phyloP scores from a whole-genome alignment of 2,113 vertebrate species.

The Regulus satrapa region DNA sequence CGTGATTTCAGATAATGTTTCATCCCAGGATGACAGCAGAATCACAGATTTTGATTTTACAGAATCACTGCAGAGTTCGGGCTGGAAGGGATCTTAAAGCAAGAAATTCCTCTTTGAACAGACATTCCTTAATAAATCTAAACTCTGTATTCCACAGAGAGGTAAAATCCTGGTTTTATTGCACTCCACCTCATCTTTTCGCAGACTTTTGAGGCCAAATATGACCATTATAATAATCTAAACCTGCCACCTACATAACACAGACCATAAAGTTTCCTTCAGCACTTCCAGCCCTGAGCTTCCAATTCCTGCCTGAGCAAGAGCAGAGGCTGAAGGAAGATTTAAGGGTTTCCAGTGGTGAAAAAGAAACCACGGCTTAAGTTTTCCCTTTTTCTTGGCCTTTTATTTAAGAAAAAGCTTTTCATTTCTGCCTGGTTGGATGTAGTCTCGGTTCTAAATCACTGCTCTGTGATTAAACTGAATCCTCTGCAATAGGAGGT shows the following conservation, averaged over 20 bases:
- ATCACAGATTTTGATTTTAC: background rate
- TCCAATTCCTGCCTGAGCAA: background rate
- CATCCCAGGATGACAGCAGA: background rate
- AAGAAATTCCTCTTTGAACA: background rate
- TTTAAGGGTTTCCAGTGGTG: background rate
- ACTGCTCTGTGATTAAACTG: background rate
- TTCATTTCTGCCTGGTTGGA: background rate
- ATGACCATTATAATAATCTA: background rate
- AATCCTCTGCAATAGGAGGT: background rate
- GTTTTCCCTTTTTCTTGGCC: background rate
- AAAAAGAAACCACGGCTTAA: background rate
- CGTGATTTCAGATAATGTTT: background rate
- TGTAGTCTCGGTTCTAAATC: background rate
- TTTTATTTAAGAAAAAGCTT: background rate
- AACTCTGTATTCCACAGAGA: background rate
- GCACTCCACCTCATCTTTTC: background rate
- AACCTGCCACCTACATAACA: background rate
- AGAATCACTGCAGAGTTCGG: background rate
- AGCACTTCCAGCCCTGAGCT: background rate
- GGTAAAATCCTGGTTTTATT: background rate
- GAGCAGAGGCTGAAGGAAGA: background rate
- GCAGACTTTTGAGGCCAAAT: background rate
- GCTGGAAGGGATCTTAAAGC: background rate
- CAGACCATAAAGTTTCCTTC: background rate
- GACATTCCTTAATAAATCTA: background rate